Base-by-base conservation (phyloP, 1,140 invertebrate genomes). In the Argopecten irradians region DNA sequence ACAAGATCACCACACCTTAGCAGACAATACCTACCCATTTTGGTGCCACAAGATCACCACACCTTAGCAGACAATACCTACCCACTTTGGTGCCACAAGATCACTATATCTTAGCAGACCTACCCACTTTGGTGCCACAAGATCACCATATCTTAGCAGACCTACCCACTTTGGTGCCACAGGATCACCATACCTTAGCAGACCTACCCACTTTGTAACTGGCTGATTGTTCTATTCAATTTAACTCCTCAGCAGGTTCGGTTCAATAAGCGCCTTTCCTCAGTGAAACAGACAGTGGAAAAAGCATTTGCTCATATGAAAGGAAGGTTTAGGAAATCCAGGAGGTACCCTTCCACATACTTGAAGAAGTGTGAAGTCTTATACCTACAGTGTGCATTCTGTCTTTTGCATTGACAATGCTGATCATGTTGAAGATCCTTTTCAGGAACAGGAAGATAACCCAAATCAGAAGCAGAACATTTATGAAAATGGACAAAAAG, bases 401-500 rank as follows among this genome's bases (percentile, higher is more conserved):
- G 19, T 86, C 87, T 16, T 88, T 36, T 90, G 87, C 71, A 86
- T 90, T 28, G n/a, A 41, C n/a, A 46, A 85, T 55, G 71, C 34
- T 71, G 89, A 90, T 87, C 41, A 89, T 36, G 19, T 89, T 84
- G 86, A 89, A 83, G 41, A 22, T 22, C 71, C n/a, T 28, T 34
- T 87, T 16, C 83, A 43, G 28, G 87, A 55, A 71, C 36, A 84
- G 82, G 35, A 34, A 86, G 33, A 71, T 34, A 35, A 88, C 85
- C 86, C 87, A 85, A 88, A 90, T 82, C 34, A 86, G 34, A 86
- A 71, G 85, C 89, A 82, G 28, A 87, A 88, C 55, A 85, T 90
- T 85, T 90, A 86, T 43, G 83, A 88, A 86, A 82, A 90, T 46
- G 89, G 85, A 86, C 82, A 90, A 36, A n/a, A 41, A 32, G 86